These are phyloP conservation scores for Bombus pyrosoma DNA, from an alignment of 1,140 invertebrate species.

Conservation along the genomic window DNA sequence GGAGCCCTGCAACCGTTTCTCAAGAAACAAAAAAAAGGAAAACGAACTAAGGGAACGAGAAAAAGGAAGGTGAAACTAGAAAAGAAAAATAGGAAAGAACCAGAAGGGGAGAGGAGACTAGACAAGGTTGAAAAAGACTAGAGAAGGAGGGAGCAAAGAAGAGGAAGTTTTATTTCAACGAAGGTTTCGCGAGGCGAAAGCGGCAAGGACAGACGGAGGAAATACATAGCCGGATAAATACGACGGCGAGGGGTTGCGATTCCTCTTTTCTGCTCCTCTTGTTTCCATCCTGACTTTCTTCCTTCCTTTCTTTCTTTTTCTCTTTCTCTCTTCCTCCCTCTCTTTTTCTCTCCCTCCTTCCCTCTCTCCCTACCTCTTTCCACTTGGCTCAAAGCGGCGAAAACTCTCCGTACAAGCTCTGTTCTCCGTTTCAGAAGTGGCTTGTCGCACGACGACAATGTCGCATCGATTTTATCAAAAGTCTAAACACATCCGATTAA, in stretches of 20 bases:
- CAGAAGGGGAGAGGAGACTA: neutral
- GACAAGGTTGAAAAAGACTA: neutral
- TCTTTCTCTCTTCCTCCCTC: neutral
- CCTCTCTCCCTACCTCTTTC: neutral
- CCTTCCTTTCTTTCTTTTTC: neutral
- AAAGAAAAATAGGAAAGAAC: neutral
- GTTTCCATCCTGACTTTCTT: conserved; percentile 4
- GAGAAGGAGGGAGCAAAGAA: neutral
- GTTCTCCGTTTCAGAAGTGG: neutral
- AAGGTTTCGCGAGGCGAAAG: conserved; percentile 64
- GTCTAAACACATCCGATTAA: conserved; percentile 55
- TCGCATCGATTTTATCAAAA: conserved; percentile 59
- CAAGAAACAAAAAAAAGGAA: neutral
- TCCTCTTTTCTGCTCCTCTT: conserved; percentile 35
- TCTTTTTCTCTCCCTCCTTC: neutral
- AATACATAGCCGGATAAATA: conserved; percentile 73
- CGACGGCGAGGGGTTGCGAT: conserved; percentile 59
- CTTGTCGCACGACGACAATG: conserved; percentile 28
- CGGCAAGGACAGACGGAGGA: conserved; percentile 70
- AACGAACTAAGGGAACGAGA: neutral
- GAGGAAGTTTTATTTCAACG: conserved; percentile 69
- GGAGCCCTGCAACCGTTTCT: neutral
- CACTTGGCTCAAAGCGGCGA: neutral
- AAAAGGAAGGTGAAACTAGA: neutral
- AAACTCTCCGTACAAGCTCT: neutral